Evolutionary conservation across 2,888 invertebrate species (phyloP).

Genomic region (Argynnis bischoffii): DNA sequence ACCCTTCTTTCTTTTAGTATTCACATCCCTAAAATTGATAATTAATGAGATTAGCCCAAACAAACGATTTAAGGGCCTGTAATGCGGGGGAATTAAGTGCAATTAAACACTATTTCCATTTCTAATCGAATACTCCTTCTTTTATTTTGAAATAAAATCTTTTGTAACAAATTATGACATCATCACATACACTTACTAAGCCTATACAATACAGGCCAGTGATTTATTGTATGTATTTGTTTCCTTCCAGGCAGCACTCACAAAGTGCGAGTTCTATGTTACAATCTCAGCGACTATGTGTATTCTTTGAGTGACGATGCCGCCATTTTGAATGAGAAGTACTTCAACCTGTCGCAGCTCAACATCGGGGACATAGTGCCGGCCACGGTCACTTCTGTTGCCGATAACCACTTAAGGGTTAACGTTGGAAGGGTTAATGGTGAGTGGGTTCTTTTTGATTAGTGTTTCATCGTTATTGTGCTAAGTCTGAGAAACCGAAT

Average conservation of each 20-base stretch:
- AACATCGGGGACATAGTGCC: conserved; percentile 79
- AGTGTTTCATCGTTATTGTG: background rate
- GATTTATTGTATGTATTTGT: background rate
- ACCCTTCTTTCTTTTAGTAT: too few relatives aligned
- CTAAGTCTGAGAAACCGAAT: too few relatives aligned
- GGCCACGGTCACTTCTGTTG: conserved; percentile 74
- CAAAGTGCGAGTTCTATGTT: conserved; percentile 84
- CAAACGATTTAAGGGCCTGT: too few relatives aligned
- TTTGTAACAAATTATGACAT: too few relatives aligned
- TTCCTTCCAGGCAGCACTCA: conserved; percentile 66
- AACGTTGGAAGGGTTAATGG: conserved; percentile 79
- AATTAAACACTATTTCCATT: too few relatives aligned
- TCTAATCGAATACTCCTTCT: too few relatives aligned
- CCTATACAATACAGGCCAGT: too few relatives aligned
- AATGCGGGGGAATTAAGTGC: too few relatives aligned
- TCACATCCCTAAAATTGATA: too few relatives aligned
- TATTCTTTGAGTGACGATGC: conserved; percentile 87
- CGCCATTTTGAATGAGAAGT: conserved; percentile 77
- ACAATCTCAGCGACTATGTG: conserved; percentile 84
- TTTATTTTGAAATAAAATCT: too few relatives aligned
- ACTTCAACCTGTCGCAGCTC: conserved; percentile 79
- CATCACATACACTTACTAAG: too few relatives aligned
- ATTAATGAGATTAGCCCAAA: too few relatives aligned
- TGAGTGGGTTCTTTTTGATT: conserved; percentile 36
- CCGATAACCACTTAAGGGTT: conserved; percentile 71